Base-by-base conservation (phyloP, 1,140 invertebrate species). In the Pseudobourletiella spinata region DNA sequence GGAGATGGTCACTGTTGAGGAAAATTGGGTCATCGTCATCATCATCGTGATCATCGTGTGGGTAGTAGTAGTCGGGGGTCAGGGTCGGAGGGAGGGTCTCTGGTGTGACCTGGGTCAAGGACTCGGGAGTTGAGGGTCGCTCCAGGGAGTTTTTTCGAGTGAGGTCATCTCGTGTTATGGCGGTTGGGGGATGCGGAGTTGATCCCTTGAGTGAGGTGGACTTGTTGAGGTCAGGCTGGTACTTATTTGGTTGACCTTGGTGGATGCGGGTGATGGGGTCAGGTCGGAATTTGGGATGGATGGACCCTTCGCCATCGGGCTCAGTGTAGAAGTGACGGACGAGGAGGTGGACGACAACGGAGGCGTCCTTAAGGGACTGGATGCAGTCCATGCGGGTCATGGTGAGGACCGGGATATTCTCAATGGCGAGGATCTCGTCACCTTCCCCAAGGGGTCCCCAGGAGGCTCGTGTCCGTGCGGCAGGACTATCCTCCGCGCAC, bases 311-410 rank as follows among this genome's bases (percentile, higher is more conserved):
- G n/a, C n/a, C n/a, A 39, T 48, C 42, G 26, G 73, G 68, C 2
- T 73, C 61, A 2, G 73, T 74, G 58, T 79, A 79, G 42, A 80
- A 80, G 72, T 86, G 86, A 57, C 83, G 77, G 1, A 91, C 82
- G 46, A 83, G 73, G 42, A 91, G 73, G 68, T 83, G 83, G 50
- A 91, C 82, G 39, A 85, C 86, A 63, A 91, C 82, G 71, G 87
- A 87, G 1, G 86, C 86, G 69, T 91, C 88, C 76, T 89, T 89
- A 16, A 92, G 75, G 25, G 85, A 79, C 22, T 86, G 80, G 16
- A 95, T 87, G 73, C 89, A 93, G 72, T 95, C 89, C 67, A 91
- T 82, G 68, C 91, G 81, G 3, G 88, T 91, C 79, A 95, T 83
- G 18, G 82, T 79, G 22, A 80, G 82, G 22, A 95, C 86, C 29